A percentile compares a stretch with the other conserved stretches of the same genome.
Evolutionary conservation across 2,113 vertebrate genomes (phyloP).

Genomic region (Tragelaphus strepsiceros): DNA sequence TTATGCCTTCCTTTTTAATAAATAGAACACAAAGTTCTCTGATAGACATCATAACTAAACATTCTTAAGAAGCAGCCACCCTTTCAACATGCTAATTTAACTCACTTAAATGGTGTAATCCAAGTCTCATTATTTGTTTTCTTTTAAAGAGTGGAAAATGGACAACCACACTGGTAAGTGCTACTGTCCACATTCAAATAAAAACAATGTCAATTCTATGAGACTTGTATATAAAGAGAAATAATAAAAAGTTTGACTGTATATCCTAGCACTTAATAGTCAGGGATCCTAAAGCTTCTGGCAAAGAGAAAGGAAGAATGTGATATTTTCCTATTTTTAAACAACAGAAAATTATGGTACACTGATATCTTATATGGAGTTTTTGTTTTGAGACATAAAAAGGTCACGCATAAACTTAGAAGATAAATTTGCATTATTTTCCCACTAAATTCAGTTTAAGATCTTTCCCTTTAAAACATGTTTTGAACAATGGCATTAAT

Average conservation of each 20-base stretch:
- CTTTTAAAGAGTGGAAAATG: background rate
- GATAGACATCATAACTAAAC: background rate
- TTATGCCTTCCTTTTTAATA: background rate
- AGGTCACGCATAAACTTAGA: background rate
- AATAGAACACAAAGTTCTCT: background rate
- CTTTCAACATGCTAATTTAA: background rate
- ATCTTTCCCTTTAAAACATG: background rate
- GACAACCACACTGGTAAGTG: background rate
- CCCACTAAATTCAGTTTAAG: background rate
- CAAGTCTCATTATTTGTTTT: background rate
- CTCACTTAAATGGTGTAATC: background rate
- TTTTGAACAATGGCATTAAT: background rate
- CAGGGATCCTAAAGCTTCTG: background rate
- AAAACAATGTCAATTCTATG: background rate
- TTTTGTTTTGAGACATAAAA: background rate
- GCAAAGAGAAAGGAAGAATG: background rate
- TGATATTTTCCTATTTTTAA: background rate
- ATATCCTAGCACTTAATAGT: background rate
- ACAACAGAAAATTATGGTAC: background rate
- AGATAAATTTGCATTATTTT: background rate
- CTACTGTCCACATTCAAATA: background rate
- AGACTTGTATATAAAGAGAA: background rate
- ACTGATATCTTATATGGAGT: background rate
- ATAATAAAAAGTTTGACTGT: background rate
- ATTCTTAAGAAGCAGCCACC: background rate